phyloP scores from a whole-genome alignment of 2,797 vertebrate genomes.

The Trachops cirrhosus region DNA sequence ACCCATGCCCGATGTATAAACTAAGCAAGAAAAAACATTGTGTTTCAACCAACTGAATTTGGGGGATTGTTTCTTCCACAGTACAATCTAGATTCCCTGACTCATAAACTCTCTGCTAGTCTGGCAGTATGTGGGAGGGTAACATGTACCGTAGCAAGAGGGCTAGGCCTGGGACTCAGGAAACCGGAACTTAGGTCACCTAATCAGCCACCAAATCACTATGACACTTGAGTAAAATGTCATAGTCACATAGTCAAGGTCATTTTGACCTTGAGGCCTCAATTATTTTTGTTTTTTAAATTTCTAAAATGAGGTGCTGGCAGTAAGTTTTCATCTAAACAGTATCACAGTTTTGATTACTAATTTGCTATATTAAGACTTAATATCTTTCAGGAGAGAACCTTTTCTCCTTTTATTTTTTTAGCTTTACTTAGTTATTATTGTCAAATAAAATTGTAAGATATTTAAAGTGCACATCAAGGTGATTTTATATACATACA shows the following conservation, averaged over 20 bases:
- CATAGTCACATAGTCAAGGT: no score
- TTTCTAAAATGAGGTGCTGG: background rate
- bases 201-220: background rate
- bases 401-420: background rate
- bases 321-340: background rate
- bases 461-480: background rate
- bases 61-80: background rate
- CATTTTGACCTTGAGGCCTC: background rate
- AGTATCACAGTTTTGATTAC: background rate
- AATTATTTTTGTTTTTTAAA: background rate
- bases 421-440: background rate
- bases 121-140: no score
- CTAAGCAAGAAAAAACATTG: background rate
- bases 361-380: background rate
- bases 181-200: background rate
- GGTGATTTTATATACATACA: background rate
- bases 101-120: background rate
- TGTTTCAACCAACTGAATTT: background rate
- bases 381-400: background rate
- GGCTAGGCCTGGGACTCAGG: background rate
- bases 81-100: background rate
- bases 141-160: rapidly evolving
- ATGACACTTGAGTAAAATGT: background rate
- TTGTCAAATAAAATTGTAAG: background rate
- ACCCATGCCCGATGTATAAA: background rate